Evolutionary conservation across 2,888 invertebrate species (phyloP).

Genomic region (Pterostichus niger): DNA sequence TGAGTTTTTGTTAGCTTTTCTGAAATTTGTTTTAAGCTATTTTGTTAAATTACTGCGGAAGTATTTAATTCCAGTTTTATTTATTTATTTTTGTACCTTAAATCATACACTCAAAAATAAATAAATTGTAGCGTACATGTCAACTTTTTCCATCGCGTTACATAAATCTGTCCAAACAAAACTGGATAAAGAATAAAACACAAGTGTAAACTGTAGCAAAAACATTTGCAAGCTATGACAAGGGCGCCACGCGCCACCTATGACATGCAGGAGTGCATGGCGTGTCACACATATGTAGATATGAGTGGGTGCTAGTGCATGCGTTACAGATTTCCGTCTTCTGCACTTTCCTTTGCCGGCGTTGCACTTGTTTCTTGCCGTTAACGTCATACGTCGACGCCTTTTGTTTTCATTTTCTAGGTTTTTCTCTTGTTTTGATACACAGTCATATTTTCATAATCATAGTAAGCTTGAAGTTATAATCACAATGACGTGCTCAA

Average conservation of each 20-base stretch:
- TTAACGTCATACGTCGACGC: not conserved
- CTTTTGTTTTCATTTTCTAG: constrained; percentile 24
- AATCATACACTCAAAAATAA: not conserved
- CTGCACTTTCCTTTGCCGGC: constrained; percentile 10
- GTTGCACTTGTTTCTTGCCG: constrained; percentile 43
- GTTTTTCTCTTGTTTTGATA: constrained; percentile 17
- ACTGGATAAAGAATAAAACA: constrained; percentile 44
- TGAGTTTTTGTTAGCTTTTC: no score
- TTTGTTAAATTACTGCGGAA: no score
- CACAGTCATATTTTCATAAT: constrained; percentile 22
- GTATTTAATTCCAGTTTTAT: no score
- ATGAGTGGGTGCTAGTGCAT: not conserved
- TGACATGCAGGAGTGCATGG: not conserved
- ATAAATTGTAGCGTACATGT: not conserved
- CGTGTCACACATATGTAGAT: not conserved
- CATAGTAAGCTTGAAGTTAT: not conserved
- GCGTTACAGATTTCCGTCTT: constrained; percentile 25
- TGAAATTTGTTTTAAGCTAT: no score
- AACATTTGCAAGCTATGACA: not conserved
- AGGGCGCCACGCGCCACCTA: not conserved
- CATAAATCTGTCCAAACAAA: not conserved
- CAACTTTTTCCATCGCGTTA: constrained; percentile 1
- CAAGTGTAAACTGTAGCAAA: constrained; percentile 22
- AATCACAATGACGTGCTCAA: constrained; percentile 22
- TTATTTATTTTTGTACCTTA: no score